A percentile compares a stretch with the other conserved stretches of the same genome.
phyloP scores from a whole-genome alignment of 2,113 vertebrate genomes.

The Trochalopteron elliotii region DNA sequence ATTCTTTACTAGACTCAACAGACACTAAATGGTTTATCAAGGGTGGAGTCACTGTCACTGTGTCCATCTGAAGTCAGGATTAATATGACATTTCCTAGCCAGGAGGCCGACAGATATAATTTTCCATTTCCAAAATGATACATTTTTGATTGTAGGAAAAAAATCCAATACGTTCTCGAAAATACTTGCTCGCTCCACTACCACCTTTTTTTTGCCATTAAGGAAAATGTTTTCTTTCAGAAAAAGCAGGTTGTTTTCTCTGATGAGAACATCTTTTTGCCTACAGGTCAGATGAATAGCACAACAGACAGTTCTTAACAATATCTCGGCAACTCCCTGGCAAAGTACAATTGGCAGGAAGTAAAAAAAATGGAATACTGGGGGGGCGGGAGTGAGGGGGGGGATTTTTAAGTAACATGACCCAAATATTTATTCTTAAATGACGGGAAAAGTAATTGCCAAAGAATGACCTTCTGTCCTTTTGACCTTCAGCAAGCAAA shows the following conservation, averaged over 20 bases:
- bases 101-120: not conserved
- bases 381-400: rapidly evolving
- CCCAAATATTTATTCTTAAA: constrained; percentile 14
- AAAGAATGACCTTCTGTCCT: not conserved
- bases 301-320: not conserved
- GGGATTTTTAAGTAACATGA: not conserved
- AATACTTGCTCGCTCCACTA: not conserved
- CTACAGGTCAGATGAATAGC: not conserved
- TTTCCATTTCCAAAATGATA: not conserved
- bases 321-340: not conserved
- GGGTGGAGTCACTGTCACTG: not conserved
- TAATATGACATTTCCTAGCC: not conserved
- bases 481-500: constrained; percentile 19
- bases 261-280: not conserved
- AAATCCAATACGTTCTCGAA: not conserved
- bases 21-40: not conserved
- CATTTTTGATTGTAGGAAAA: not conserved
- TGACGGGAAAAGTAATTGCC: not conserved
- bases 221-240: not conserved
- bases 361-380: not conserved
- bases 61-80: not conserved
- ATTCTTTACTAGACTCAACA: not conserved
- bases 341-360: not conserved
- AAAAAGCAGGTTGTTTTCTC: not conserved
- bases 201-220: not conserved